Percentiles rank a stretch among this genome's conserved stretches.
Evolutionary conservation across 2,797 vertebrate genomes (phyloP).

Genomic region (Myiotriccus ornatus): DNA sequence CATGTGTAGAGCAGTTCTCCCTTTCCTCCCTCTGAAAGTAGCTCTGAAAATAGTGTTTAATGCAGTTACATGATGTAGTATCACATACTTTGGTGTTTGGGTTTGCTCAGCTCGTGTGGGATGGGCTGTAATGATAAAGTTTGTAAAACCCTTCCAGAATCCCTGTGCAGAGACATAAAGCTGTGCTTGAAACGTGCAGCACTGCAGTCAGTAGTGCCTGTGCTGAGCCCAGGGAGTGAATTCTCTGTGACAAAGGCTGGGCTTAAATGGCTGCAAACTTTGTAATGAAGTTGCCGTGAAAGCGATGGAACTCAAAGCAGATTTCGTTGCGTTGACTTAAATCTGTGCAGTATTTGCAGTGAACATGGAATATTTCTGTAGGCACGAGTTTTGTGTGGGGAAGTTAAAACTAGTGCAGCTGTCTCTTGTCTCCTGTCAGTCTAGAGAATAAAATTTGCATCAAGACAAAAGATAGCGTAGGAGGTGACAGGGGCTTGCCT

Average conservation of each 20-base stretch:
- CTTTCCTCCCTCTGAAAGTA: neutral
- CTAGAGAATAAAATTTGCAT: neutral
- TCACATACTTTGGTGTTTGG: neutral
- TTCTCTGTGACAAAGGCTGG: neutral
- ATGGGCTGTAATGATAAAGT: neutral
- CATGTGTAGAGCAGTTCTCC: neutral
- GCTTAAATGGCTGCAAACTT: neutral
- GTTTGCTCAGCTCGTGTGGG: neutral
- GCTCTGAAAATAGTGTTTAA: neutral
- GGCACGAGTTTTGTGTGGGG: neutral
- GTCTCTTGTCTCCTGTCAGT: neutral
- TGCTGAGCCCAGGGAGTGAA: neutral
- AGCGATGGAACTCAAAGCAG: neutral
- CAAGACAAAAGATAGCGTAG: neutral
- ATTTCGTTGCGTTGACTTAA: neutral
- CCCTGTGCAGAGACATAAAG: neutral
- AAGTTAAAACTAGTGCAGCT: neutral
- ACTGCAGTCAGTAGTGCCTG: neutral
- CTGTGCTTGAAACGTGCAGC: fast-evolving
- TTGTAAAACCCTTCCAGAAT: neutral
- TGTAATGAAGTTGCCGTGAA: neutral
- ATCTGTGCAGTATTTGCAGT: neutral
- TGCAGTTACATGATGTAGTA: neutral
- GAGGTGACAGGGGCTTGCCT: slow-evolving; percentile 17
- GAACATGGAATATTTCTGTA: neutral